A percentile compares a stretch with the other conserved stretches of the same genome.
Evolutionary conservation across 2,797 vertebrate species (phyloP).

Genomic region (Squalus acanthias): DNA sequence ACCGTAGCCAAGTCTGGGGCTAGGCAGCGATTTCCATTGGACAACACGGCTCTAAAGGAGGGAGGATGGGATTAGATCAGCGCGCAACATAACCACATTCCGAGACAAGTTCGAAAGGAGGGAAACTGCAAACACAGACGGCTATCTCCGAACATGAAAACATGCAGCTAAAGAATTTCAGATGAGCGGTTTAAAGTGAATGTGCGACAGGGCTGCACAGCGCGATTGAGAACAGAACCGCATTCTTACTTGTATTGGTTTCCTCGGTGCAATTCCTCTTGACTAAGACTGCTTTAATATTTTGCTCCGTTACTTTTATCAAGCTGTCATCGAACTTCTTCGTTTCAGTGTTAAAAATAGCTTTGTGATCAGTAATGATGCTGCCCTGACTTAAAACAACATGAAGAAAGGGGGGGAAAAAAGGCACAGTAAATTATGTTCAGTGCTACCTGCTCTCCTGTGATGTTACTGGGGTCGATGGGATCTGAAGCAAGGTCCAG

Average conservation of each 20-base stretch:
- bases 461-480: neutral
- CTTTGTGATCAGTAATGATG: neutral
- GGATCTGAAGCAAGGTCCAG: neutral
- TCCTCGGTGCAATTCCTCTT: neutral
- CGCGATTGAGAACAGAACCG: neutral
- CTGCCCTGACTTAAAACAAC: neutral
- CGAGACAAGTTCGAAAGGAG: neutral
- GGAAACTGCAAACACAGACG: too few species aligned
- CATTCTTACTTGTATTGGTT: neutral
- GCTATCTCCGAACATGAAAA: too few species aligned
- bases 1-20: neutral
- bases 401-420: neutral
- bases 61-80: neutral
- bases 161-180: neutral
- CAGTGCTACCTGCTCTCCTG: neutral
- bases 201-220: neutral
- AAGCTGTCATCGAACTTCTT: neutral
- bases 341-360: neutral
- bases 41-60: neutral
- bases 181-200: neutral
- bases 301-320: neutral
- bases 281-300: neutral
- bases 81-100: neutral
- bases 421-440: neutral
- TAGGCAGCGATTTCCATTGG: neutral